phyloP scores from a whole-genome alignment of 2,113 vertebrate genomes.

The Leuciscus idus region DNA sequence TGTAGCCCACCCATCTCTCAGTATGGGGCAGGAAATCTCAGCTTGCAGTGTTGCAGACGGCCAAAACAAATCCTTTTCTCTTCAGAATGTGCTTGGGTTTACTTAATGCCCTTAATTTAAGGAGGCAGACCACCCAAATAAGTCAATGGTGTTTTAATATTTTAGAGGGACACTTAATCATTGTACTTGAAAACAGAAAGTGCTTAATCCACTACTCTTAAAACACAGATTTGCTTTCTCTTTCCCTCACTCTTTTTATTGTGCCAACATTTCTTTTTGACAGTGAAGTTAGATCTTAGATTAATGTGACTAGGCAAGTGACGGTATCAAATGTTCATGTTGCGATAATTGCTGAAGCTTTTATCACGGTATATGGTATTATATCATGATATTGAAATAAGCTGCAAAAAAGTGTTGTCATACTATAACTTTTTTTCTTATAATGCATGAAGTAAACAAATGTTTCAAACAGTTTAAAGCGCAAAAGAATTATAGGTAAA shows the following conservation, averaged over 20 bases:
- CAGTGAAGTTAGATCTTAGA: neutral
- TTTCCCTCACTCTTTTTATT: neutral
- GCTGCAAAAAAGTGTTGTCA: too few relatives aligned
- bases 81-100: slow-evolving; percentile 22
- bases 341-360: too few relatives aligned
- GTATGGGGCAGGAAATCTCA: slow-evolving; percentile 23
- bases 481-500: too few relatives aligned
- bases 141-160: slow-evolving; percentile 34
- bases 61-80: neutral
- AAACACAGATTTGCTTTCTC: neutral
- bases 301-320: neutral
- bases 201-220: neutral
- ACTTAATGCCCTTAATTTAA: slow-evolving; percentile 27
- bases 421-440: too few relatives aligned
- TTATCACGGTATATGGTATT: too few relatives aligned
- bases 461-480: too few relatives aligned
- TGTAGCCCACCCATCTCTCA: slow-evolving; percentile 17
- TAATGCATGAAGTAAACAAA: too few relatives aligned
- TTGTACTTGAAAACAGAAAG: neutral
- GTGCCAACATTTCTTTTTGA: neutral
- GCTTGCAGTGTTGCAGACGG: slow-evolving; percentile 14
- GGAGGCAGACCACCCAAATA: slow-evolving; percentile 14
- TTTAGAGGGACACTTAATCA: slow-evolving; percentile 25
- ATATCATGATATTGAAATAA: too few relatives aligned
- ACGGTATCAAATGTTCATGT: too few relatives aligned